phyloP scores from a whole-genome alignment of 2,888 invertebrate genomes.

The Lithophane socia region DNA sequence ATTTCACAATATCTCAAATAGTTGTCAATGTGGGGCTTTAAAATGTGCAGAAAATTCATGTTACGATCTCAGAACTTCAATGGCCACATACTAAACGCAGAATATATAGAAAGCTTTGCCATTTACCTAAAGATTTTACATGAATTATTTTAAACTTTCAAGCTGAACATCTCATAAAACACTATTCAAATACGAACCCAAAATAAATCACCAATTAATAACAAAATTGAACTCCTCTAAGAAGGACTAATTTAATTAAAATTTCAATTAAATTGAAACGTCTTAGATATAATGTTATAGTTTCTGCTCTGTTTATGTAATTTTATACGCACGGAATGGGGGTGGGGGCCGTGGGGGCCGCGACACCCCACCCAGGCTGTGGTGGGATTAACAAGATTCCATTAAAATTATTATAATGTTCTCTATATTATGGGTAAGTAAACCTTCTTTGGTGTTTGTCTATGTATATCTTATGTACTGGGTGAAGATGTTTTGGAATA shows the following conservation, averaged over 20 bases:
- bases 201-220: constrained; percentile 43
- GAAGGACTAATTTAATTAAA: constrained; percentile 75
- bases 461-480: constrained; percentile 34
- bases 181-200: background rate
- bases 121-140: background rate
- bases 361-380: constrained; percentile 45
- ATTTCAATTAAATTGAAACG: constrained; percentile 77
- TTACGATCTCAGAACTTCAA: background rate
- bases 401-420: constrained; percentile 84
- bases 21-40: background rate
- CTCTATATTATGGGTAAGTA: constrained; percentile 63
- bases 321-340: constrained; percentile 72
- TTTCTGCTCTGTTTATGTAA: constrained; percentile 74
- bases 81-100: background rate
- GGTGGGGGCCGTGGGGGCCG: constrained; percentile 34
- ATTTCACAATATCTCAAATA: no score
- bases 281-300: constrained; percentile 72
- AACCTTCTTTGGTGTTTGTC: constrained; percentile 67
- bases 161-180: background rate
- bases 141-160: background rate
- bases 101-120: background rate
- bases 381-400: constrained; percentile 83
- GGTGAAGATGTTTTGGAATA: constrained; percentile 11
- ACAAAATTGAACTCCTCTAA: constrained; percentile 48
- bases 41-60: background rate